Evolutionary conservation across 2,888 invertebrate species (phyloP), one percentile per base, ranked within the genome.

Genomic region (Cordilura impudica): DNA sequence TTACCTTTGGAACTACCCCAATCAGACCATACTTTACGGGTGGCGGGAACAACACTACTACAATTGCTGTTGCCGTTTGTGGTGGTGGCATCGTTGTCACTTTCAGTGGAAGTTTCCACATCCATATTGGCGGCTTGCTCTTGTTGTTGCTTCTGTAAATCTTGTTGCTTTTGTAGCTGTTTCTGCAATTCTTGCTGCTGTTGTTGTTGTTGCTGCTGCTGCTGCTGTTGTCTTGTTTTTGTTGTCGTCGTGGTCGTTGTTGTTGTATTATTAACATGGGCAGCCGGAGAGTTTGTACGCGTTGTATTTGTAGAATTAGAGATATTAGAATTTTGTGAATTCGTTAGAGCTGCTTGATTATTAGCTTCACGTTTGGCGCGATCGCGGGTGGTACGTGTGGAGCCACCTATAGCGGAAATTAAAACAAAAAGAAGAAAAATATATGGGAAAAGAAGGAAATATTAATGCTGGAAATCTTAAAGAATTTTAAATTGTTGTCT

Each of bases 1-100:
- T 92, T 92, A 49, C 91, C 92, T 26, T 92, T 92, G 58, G 87
- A 88, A 79, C 90, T 91, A 86, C 93, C 93, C 92, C 93, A 94
- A 86, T 94, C 94, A 4, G 93, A 93, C 95, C 95, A 95, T 54
- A 94, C 94, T 82, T 93, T 91, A 18, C 95, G 91, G 6, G 95
- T 94, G 21, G 94, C 94, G 2, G 94, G 93, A 16, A 79, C 78
- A 2, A 93, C 93, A 12, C 81, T 74, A n/a, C 86, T 86, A 60
- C 84, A 84, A 45, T 79, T 81, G 12, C 76, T 80, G 83, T 91
- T 92, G 45, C 78, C 81, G n/a, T 73, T 76, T 0, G 81, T 81
- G 6, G 82, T 76, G 53, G 60, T 79, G 12, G 80, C 85, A 6
- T 88, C 88, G 18, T 84, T 84, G 51, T 88, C 87, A 78, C 87